Conservation (phyloP, 1,140 invertebrate genomes). For the Plodia interpunctella region DNA sequence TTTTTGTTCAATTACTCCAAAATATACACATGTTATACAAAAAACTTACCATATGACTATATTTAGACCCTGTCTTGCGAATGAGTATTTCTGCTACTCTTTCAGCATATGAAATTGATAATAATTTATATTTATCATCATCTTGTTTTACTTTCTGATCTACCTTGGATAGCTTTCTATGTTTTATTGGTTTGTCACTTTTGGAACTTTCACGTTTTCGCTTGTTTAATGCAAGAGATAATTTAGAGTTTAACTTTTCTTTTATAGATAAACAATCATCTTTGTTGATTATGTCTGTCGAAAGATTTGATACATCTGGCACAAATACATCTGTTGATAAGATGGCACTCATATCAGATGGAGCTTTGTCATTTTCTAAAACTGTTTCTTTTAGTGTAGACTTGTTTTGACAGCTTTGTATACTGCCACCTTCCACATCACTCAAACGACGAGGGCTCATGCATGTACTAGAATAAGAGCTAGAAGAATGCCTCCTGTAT, state of each 20-base stretch:
- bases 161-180: slow-evolving; percentile 42
- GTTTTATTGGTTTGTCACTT: slow-evolving; percentile 54
- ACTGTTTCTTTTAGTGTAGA: slow-evolving; percentile 18
- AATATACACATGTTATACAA: too few species aligned
- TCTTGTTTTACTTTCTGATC: slow-evolving; percentile 26
- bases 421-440: slow-evolving; percentile 47
- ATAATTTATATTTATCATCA: slow-evolving; percentile 39
- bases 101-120: slow-evolving; percentile 49
- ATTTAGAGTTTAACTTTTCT: slow-evolving; percentile 64
- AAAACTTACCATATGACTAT: slow-evolving; percentile 51
- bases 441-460: slow-evolving; percentile 68
- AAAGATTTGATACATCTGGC: slow-evolving; percentile 26
- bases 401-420: slow-evolving; percentile 17
- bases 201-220: slow-evolving; percentile 56
- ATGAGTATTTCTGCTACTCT: slow-evolving; percentile 56
- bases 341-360: slow-evolving; percentile 15
- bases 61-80: slow-evolving; percentile 39
- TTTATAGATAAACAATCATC: slow-evolving; percentile 65
- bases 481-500: slow-evolving; percentile 87
- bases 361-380: slow-evolving; percentile 23
- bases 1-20: too few species aligned
- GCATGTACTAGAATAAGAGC: slow-evolving; percentile 86
- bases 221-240: slow-evolving; percentile 63
- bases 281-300: slow-evolving; percentile 58
- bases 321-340: slow-evolving; percentile 42